phyloP scores from a whole-genome alignment of 1,140 invertebrate species.

The Yoshiicerus persimilis region DNA sequence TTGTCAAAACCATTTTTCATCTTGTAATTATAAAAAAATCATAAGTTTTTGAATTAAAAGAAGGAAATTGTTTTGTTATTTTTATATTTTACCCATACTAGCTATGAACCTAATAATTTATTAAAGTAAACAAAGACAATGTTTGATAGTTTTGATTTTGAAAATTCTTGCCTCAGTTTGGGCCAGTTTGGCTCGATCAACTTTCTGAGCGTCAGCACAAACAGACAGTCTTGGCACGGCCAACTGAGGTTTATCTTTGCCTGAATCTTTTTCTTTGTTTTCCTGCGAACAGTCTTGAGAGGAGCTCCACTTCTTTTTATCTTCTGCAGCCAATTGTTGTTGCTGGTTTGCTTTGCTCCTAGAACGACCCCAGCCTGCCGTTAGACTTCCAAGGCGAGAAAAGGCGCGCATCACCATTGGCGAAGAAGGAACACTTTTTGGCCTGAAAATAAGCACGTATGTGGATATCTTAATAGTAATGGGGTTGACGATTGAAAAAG shows the following conservation, averaged over 20 bases:
- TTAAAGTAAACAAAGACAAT: too few relatives aligned
- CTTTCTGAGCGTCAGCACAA: slow-evolving; percentile 87
- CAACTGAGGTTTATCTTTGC: slow-evolving; percentile 60
- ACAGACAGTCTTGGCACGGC: slow-evolving; percentile 83
- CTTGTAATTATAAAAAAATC: too few relatives aligned
- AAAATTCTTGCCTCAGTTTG: slow-evolving; percentile 80
- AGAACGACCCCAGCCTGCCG: slow-evolving; percentile 83
- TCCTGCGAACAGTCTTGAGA: slow-evolving; percentile 82
- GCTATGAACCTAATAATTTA: too few relatives aligned
- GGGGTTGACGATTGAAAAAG: too few relatives aligned
- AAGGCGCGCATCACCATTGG: slow-evolving; percentile 93
- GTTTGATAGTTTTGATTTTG: too few relatives aligned
- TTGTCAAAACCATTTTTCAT: too few relatives aligned
- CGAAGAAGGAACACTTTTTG: slow-evolving; percentile 88
- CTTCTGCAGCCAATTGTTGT: slow-evolving; percentile 67
- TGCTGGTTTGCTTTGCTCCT: slow-evolving; percentile 69
- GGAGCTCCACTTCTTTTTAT: slow-evolving; percentile 88
- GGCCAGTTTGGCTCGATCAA: slow-evolving; percentile 83
- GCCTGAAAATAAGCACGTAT: slow-evolving; percentile 64
- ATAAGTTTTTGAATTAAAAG: too few relatives aligned
- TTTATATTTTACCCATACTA: too few relatives aligned
- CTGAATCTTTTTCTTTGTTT: slow-evolving; percentile 65
- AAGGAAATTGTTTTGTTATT: too few relatives aligned
- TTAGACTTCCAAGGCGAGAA: slow-evolving; percentile 81
- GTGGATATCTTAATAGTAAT: too few relatives aligned